Evolutionary conservation across 2,113 vertebrate genomes (phyloP).

Genomic region (Smithornis capensis): DNA sequence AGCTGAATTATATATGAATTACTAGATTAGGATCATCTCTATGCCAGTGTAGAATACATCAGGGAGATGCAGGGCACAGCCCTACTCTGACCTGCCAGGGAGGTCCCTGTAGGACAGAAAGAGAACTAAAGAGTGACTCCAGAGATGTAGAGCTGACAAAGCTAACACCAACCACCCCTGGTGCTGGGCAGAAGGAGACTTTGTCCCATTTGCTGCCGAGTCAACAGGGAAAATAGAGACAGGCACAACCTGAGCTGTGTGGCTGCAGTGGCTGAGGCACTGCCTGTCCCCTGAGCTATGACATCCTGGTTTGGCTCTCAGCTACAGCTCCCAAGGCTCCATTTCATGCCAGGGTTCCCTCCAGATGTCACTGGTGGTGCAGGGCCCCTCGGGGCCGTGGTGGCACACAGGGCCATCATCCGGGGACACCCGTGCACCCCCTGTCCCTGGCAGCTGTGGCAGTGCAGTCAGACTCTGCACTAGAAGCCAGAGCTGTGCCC

Average conservation of each 20-base stretch:
- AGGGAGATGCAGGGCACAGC: neutral
- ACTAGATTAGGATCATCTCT: neutral
- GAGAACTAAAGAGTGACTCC: neutral
- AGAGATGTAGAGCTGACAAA: neutral
- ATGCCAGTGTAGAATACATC: rapidly evolving
- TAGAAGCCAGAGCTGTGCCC: neutral
- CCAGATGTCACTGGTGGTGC: rapidly evolving
- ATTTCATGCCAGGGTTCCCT: neutral
- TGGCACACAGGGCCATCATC: neutral
- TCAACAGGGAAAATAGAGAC: neutral
- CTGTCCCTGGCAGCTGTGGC: neutral
- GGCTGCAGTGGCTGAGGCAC: neutral
- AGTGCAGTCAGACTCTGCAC: rapidly evolving
- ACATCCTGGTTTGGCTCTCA: neutral
- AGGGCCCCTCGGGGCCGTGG: rapidly evolving
- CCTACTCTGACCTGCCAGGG: neutral
- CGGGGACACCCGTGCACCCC: rapidly evolving
- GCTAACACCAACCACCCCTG: neutral
- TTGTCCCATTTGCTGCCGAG: neutral
- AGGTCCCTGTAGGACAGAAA: neutral
- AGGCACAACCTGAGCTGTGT: neutral
- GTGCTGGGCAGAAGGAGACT: neutral
- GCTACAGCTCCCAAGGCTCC: neutral
- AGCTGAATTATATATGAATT: neutral
- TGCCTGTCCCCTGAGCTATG: rapidly evolving